Evolutionary conservation across 2,113 vertebrate genomes (phyloP).

Genomic region (Ptychochromis oligacanthus): DNA sequence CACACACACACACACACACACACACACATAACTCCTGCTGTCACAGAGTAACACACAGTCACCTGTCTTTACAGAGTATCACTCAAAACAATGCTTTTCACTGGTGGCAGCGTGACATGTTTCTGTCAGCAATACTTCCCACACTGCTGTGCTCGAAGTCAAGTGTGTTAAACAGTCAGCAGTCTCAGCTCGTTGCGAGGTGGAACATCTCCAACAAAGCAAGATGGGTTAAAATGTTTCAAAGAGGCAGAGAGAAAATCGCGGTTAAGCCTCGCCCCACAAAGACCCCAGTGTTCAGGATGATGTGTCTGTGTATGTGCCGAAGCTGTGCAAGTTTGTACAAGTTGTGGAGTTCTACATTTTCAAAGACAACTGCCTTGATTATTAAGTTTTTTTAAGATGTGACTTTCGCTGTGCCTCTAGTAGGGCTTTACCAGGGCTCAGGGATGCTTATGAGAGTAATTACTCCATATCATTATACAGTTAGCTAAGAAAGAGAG

Average conservation of each 20-base stretch:
- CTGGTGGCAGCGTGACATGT: constrained; percentile 53
- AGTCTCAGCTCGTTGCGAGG: constrained; percentile 45
- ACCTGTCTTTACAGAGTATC: constrained; percentile 59
- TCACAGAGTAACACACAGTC: constrained; percentile 52
- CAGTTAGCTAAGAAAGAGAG: constrained; percentile 43
- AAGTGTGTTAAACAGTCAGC: constrained; percentile 64
- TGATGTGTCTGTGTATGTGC: constrained; percentile 36
- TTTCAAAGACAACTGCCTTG: constrained; percentile 62
- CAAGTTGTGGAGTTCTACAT: constrained; percentile 66
- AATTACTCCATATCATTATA: constrained; percentile 51
- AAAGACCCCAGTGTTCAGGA: constrained; percentile 71
- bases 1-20: neutral
- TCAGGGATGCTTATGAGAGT: constrained; percentile 52
- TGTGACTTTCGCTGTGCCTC: constrained; percentile 64
- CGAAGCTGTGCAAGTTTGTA: constrained; percentile 72
- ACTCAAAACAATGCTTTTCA: constrained; percentile 55
- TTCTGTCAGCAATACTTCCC: constrained; percentile 69
- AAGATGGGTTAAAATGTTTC: constrained; percentile 57
- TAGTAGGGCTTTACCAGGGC: constrained; percentile 39
- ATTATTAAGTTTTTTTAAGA: constrained; percentile 68
- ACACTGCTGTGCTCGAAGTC: constrained; percentile 34
- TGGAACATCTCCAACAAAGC: constrained; percentile 54
- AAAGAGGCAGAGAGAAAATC: constrained; percentile 60
- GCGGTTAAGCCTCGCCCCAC: constrained; percentile 59
- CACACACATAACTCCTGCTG: constrained; percentile 40